These are phyloP conservation scores for Argynnis bischoffii DNA, from an alignment of 2,888 invertebrate species.

Conservation along the genomic window DNA sequence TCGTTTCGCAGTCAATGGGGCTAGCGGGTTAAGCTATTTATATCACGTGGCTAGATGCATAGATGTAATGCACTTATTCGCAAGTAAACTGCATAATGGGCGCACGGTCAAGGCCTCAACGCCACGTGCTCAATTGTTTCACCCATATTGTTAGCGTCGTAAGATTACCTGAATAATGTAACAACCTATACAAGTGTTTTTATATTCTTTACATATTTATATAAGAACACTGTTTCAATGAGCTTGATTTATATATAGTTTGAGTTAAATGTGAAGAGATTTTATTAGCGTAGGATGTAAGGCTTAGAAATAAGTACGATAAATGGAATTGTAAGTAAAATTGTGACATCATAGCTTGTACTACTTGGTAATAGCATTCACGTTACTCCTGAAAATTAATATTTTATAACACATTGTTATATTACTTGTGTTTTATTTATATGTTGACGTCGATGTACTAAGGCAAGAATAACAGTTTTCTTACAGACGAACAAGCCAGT, in stretches of 20 bases:
- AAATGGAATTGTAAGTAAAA: not conserved
- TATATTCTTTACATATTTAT: not conserved
- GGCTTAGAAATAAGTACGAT: no score
- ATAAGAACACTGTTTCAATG: not conserved
- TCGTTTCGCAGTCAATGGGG: slow-evolving; percentile 36
- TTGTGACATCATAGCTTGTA: not conserved
- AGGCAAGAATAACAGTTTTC: slow-evolving; percentile 5
- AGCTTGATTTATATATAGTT: slow-evolving; percentile 12
- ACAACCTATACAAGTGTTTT: no score
- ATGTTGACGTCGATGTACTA: not conserved
- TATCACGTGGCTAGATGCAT: slow-evolving; percentile 38
- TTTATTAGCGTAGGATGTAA: slow-evolving; percentile 1
- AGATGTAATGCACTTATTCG: slow-evolving; percentile 74
- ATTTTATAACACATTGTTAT: no score
- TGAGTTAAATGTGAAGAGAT: not conserved
- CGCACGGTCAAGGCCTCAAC: slow-evolving; percentile 76
- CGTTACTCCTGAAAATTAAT: no score
- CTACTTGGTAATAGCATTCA: not conserved
- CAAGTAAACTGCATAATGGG: slow-evolving; percentile 77
- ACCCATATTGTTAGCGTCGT: slow-evolving; percentile 19
- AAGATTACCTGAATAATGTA: slow-evolving; percentile 16
- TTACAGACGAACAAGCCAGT: not conserved
- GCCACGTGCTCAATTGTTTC: slow-evolving; percentile 74
- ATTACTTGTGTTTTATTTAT: not conserved
- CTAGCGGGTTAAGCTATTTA: slow-evolving; percentile 41